Conservation (phyloP, 2,113 vertebrate genomes). For the Rhombomys opimus region DNA sequence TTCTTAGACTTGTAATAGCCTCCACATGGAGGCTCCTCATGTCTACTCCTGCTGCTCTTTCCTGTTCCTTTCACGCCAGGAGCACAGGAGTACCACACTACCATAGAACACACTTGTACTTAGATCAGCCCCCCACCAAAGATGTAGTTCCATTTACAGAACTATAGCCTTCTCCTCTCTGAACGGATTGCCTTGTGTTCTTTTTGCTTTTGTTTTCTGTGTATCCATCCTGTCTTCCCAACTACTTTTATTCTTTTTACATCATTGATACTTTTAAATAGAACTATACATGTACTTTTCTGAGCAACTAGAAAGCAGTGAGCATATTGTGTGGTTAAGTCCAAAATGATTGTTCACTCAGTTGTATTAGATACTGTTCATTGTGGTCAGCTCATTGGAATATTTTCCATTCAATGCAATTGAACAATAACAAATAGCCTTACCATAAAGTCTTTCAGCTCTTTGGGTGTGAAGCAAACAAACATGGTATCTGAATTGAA, state of each 20-base stretch:
- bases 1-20: background rate
- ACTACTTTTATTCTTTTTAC: background rate
- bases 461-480: background rate
- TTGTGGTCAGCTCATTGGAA: background rate
- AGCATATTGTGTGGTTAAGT: background rate
- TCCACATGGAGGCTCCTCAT: background rate
- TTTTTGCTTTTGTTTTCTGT: background rate
- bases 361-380: background rate
- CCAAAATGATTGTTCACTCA: background rate
- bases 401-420: background rate
- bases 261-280: constrained; percentile 13
- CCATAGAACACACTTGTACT: background rate
- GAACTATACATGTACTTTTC: background rate
- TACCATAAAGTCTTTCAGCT: background rate
- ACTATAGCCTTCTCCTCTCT: background rate
- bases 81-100: background rate
- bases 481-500: constrained; percentile 21
- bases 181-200: background rate
- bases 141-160: background rate
- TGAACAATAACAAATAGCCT: background rate
- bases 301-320: constrained; percentile 40
- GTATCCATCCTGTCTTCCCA: background rate
- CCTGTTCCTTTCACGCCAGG: background rate
- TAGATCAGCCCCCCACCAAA: background rate
- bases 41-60: background rate